Percentiles rank a stretch among this genome's conserved stretches.
phyloP scores from a whole-genome alignment of 2,113 vertebrate genomes.

The Mohoua ochrocephala region DNA sequence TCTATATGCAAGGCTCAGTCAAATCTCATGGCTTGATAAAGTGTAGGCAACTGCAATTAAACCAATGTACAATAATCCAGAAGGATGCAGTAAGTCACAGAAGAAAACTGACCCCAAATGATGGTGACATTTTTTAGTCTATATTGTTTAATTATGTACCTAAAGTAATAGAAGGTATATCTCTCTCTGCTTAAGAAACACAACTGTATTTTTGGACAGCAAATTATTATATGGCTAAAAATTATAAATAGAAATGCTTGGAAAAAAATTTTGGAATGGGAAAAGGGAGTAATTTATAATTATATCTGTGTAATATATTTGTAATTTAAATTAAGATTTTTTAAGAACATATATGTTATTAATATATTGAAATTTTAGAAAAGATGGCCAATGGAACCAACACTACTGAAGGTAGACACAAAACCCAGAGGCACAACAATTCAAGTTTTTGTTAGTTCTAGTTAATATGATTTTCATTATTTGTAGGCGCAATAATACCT shows the following conservation, averaged over 20 bases:
- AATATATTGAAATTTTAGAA: neutral
- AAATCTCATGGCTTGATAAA: neutral
- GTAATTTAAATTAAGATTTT: neutral
- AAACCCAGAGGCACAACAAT: neutral
- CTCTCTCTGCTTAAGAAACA: neutral
- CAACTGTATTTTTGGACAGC: neutral
- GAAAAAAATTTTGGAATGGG: neutral
- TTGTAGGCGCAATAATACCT: neutral
- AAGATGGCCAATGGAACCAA: neutral
- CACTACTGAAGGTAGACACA: neutral
- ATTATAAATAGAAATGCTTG: neutral
- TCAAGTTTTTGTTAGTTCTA: neutral
- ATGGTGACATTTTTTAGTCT: neutral
- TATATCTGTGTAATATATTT: neutral
- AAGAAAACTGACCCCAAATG: neutral
- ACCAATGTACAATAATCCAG: neutral
- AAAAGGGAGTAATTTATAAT: neutral
- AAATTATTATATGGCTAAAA: neutral
- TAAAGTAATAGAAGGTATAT: neutral
- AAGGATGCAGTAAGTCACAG: neutral
- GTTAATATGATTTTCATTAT: neutral
- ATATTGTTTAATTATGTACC: neutral
- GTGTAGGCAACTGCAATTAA: neutral
- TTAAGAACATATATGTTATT: neutral
- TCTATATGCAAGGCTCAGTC: neutral